Conservation (phyloP, 2,888 invertebrate species). For the Elgonia sp. region DNA sequence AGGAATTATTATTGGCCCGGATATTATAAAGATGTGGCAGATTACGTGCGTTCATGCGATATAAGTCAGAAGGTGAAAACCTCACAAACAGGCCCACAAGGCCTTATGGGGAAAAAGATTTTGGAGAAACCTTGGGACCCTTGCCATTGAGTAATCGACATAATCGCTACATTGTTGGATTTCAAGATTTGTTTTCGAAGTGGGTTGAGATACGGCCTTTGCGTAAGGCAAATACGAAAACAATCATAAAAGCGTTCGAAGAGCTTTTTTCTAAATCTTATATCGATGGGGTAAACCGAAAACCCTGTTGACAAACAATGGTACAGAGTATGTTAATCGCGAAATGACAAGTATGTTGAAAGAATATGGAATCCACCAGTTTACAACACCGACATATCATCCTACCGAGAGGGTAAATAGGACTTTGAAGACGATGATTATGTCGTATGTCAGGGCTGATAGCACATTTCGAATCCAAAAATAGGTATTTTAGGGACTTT, state of each 20-base stretch:
- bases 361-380: neutral
- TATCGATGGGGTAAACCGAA: neutral
- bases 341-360: neutral
- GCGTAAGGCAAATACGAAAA: too few relatives aligned
- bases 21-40: neutral
- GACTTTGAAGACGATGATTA: too few relatives aligned
- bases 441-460: too few relatives aligned
- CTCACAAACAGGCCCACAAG: neutral
- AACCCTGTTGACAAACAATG: neutral
- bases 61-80: neutral
- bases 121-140: neutral
- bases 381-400: neutral
- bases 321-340: neutral
- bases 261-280: too few relatives aligned
- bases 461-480: too few relatives aligned
- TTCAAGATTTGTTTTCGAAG: too few relatives aligned
- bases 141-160: neutral
- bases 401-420: too few relatives aligned
- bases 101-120: neutral
- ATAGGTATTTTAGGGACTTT: too few relatives aligned
- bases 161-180: too few relatives aligned
- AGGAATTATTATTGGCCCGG: too few relatives aligned
- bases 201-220: too few relatives aligned
- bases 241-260: too few relatives aligned
- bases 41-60: neutral